Conservation (phyloP, 1,140 invertebrate species). For the Aculops lycopersici region DNA sequence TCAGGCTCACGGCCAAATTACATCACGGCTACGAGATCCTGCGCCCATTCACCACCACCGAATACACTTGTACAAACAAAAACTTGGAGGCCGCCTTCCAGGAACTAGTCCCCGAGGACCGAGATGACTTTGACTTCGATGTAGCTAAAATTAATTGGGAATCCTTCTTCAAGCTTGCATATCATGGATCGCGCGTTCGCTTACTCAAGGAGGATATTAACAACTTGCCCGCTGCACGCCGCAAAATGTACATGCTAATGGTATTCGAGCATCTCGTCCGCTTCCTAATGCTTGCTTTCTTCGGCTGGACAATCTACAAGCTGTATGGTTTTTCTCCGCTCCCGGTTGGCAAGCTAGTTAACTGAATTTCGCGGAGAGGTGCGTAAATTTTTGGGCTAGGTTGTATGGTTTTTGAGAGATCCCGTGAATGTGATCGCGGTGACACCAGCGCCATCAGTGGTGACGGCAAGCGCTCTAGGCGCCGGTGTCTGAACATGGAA, state of each 20-base stretch:
- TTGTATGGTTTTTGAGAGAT: no score
- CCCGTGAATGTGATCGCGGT: no score
- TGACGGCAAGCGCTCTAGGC: no score
- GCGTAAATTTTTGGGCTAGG: no score
- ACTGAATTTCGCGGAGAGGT: no score
- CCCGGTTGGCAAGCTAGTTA: no score
- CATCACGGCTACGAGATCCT: slow-evolving; percentile 37
- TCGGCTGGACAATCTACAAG: no score
- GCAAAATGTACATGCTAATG: neutral
- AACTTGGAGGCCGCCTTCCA: slow-evolving; percentile 30
- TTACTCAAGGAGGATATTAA: slow-evolving; percentile 33
- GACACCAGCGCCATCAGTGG: no score
- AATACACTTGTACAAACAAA: slow-evolving; percentile 44
- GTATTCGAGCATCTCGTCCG: neutral
- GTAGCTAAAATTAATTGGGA: slow-evolving; percentile 31
- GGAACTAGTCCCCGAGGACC: slow-evolving; percentile 25
- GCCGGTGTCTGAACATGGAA: no score
- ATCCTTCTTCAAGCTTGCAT: slow-evolving; percentile 31
- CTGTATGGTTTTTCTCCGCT: no score
- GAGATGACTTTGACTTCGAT: slow-evolving; percentile 29
- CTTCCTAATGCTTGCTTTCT: neutral
- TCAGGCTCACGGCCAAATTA: slow-evolving; percentile 35
- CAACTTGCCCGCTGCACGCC: neutral
- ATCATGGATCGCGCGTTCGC: slow-evolving; percentile 34
- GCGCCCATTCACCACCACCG: slow-evolving; percentile 37